A percentile compares a stretch with the other conserved stretches of the same genome.
These are phyloP conservation scores for Elaphurus davidianus DNA, from an alignment of 2,113 vertebrate genomes.

Conservation along the genomic window DNA sequence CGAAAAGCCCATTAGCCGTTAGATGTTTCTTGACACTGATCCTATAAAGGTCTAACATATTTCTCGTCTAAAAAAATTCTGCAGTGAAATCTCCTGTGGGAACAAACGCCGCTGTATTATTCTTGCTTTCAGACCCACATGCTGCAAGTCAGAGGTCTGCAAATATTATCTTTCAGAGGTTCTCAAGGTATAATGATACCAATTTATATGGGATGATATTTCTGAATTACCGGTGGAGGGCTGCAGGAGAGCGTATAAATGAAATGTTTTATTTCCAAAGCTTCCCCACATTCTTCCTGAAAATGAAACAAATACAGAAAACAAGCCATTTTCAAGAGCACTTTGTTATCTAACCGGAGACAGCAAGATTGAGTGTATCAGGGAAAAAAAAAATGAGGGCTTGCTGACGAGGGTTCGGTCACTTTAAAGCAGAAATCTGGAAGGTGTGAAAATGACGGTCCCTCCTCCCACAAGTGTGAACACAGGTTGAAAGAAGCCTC, in stretches of 20 bases:
- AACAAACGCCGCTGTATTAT: background rate
- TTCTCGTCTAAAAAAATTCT: background rate
- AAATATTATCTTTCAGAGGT: constrained; percentile 10
- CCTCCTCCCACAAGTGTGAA: no score
- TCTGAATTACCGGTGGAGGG: background rate
- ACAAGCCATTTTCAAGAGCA: background rate
- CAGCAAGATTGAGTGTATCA: no score
- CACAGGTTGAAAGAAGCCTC: rapidly evolving
- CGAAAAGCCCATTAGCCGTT: background rate
- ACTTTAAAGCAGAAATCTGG: background rate
- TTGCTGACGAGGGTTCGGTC: rapidly evolving
- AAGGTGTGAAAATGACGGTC: rapidly evolving
- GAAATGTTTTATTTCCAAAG: background rate
- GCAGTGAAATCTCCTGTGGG: background rate
- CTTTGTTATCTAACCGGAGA: background rate
- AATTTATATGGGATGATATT: constrained; percentile 37
- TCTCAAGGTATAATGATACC: constrained; percentile 29
- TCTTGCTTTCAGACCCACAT: background rate
- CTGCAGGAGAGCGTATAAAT: background rate
- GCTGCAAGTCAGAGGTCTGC: background rate
- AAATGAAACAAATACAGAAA: background rate
- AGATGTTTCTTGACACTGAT: background rate
- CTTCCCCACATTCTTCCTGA: background rate
- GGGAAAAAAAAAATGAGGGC: background rate
- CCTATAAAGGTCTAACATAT: background rate